Percentiles rank a stretch among this genome's conserved stretches.
Conservation (phyloP, 2,113 vertebrate species). For the Carlito syrichta region DNA sequence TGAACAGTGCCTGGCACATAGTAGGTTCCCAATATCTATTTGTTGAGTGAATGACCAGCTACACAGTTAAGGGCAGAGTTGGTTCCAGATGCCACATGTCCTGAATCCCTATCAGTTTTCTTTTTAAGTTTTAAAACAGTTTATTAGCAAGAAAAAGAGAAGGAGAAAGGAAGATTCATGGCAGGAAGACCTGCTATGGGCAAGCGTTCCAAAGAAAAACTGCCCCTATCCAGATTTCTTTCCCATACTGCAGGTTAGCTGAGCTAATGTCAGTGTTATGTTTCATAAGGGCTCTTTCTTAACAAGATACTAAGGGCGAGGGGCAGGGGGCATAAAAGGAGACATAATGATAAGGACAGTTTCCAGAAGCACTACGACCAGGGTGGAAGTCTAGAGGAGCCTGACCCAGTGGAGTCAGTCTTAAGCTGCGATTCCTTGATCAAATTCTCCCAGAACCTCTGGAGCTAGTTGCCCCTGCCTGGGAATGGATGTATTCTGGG, state of each 20-base stretch:
- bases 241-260: not conserved
- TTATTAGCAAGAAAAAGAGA: too few species aligned
- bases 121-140: too few species aligned
- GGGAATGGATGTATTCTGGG: not conserved
- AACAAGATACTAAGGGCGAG: not conserved
- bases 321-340: not conserved
- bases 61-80: not conserved
- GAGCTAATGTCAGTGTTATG: not conserved
- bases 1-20: not conserved
- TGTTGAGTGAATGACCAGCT: not conserved
- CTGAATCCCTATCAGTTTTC: too few species aligned
- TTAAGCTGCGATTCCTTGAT: not conserved
- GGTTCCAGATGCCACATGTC: not conserved
- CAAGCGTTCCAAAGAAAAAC: too few species aligned
- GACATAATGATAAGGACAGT: not conserved
- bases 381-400: not conserved
- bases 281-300: too few species aligned
- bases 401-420: not conserved
- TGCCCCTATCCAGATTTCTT: not conserved
- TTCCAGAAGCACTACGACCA: not conserved
- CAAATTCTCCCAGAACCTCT: not conserved
- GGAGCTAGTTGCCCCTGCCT: not conserved
- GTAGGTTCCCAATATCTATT: not conserved
- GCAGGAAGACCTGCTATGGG: too few species aligned
- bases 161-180: too few species aligned